Evolutionary conservation across 2,888 invertebrate species (phyloP), one percentile per base, ranked within the genome.

Genomic region (Graphium colonna): DNA sequence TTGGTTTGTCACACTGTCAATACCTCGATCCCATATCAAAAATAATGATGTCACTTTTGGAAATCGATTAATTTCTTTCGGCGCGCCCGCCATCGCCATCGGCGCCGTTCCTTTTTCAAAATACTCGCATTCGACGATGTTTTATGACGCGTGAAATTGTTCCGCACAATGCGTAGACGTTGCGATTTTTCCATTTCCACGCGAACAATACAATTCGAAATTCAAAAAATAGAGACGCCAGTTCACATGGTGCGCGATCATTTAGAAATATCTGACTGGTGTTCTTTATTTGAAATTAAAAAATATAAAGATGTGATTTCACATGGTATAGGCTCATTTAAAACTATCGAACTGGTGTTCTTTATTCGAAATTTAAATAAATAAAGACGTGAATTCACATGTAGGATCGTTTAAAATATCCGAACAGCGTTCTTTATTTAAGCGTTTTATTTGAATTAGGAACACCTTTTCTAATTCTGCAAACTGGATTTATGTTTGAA

Each of bases 71-170:
- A 85, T 88, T 79, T 83, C 73, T 87, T 89, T 88, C 85, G 84
- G 75, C 75, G 78, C 81, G 85, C 78, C 73, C 75, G 81, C 82
- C 84, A 77, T 61, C 75, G 64, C 64, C 21, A 21, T 21, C 21
- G 21, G 21, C 21, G 63, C 71, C 73, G 75, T 72, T 77, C 74
- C 73, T 74, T 75, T 78, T 76, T 71, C 71, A 70, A 72, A 75
- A 74, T 75, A 76, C 77, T 77, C 67, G 73, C 74, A 80, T 74
- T 68, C 72, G 69, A 69, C 67, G 71, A 74, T 83, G 76, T 82
- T 85, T 88, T 88, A 89, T 89, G 87, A 77, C 75, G 79, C 89
- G 84, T 89, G 84, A 88, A 88, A 89, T 89, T 79, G 85, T 69
- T 72, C 74, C 71, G 79, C 83, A 84, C 79, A 83, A 71, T 71